A percentile compares a stretch with the other conserved stretches of the same genome.
These are phyloP conservation scores for Aphodius granarius DNA, from an alignment of 2,888 invertebrate species.

Conservation along the genomic window DNA sequence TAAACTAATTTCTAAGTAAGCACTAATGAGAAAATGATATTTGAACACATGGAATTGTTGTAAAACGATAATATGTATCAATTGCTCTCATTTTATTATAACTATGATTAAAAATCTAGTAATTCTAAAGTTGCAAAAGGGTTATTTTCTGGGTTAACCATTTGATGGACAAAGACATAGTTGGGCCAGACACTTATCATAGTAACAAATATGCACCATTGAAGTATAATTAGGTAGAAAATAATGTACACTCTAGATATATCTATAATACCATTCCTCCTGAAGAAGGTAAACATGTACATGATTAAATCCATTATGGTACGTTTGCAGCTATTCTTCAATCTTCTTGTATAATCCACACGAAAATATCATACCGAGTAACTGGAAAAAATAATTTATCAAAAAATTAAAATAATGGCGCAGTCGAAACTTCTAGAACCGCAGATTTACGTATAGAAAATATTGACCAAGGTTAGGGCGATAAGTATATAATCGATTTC, in stretches of 20 bases:
- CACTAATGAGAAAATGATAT: not conserved
- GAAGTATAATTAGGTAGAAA: not conserved
- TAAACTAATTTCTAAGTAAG: not conserved
- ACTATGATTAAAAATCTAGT: not conserved
- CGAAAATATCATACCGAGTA: constrained; percentile 83
- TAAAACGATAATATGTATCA: not conserved
- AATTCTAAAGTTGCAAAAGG: not conserved
- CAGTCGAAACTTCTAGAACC: no score
- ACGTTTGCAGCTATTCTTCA: constrained; percentile 29
- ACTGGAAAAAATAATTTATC: constrained; percentile 63
- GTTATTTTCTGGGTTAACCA: not conserved
- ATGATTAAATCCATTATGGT: not conserved
- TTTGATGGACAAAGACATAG: not conserved
- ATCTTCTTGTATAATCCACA: constrained; percentile 85
- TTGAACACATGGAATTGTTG: not conserved
- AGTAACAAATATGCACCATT: not conserved
- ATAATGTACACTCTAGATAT: not conserved
- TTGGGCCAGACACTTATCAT: not conserved
- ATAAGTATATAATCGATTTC: no score
- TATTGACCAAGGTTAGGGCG: no score
- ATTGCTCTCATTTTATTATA: not conserved
- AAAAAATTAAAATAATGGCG: no score
- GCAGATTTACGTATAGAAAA: no score
- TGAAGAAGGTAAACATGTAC: not conserved
- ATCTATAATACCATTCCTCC: not conserved